A percentile compares a stretch with the other conserved stretches of the same genome.
Evolutionary conservation across 2,113 vertebrate genomes (phyloP).

Genomic region (Chaetops frenatus): DNA sequence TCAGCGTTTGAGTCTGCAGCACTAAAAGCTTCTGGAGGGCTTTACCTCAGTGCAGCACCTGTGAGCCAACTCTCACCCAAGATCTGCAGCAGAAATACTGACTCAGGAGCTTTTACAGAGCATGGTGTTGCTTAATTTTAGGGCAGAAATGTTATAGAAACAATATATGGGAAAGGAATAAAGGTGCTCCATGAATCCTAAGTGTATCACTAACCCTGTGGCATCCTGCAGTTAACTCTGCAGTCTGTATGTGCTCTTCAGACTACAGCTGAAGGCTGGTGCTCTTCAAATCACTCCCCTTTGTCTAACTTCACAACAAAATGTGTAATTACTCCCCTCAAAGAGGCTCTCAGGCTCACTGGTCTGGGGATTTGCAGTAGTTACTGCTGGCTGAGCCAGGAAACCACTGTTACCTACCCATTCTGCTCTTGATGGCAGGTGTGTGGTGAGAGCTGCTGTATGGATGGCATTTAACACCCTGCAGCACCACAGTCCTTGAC

Average conservation of each 20-base stretch:
- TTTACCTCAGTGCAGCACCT: background rate
- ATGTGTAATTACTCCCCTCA: background rate
- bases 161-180: background rate
- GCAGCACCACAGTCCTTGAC: background rate
- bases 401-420: background rate
- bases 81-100: background rate
- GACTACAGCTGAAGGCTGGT: background rate
- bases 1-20: background rate
- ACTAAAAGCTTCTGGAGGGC: background rate
- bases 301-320: background rate
- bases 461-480: background rate
- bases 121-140: background rate
- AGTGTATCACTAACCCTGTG: background rate
- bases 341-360: background rate
- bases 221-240: background rate
- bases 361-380: background rate
- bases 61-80: background rate
- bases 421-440: background rate
- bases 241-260: background rate
- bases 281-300: background rate
- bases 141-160: background rate
- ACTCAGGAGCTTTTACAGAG: background rate
- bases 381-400: background rate
- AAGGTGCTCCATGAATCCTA: background rate
- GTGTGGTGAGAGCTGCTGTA: background rate